Evolutionary conservation across 2,888 invertebrate species (phyloP), one percentile per base, ranked within the genome.

Genomic region (Acronicta alni): DNA sequence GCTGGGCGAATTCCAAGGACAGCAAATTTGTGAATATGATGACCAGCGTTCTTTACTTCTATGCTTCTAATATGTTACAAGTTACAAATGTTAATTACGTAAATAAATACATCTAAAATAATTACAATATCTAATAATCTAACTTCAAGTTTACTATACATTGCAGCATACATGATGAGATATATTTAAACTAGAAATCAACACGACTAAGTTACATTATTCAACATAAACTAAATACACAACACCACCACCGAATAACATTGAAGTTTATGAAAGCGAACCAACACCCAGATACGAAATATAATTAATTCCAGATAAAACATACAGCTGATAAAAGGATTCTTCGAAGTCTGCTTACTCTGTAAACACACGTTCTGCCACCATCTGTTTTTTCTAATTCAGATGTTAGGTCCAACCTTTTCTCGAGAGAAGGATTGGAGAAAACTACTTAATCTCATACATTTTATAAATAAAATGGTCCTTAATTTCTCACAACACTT

Each of bases 241-340:
- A 51, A 57, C 39, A 70, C 73, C 75, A 68, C 46, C 75, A 69
- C 69, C 56, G 57, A 51, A 58, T 41, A 52, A 63, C 46, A 69
- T 39, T 43, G n/a, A 35, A 51, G 23, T 47, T 46, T 23, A 54
- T n/a, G 20, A 69, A 55, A 74, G 69, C 56, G 38, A 53, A 59
- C 68, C 67, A 68, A 59, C 67, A 72, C 67, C 72, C 52, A 58
- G 39, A 54, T 43, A 53, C 49, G 41, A 67, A 59, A 72, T 55
- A 51, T 10, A 48, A 47, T 37, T 10, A 48, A 47, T 37, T 41
- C 65, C 53, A 57, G 32, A 57, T 39, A 57, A 71, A 60, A 56
- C 15, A 60, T 42, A 60, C 37, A 48, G 53, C 51, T 18, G 15
- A 55, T 26, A 44, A 20, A 41, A 9, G 1, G 37, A 45, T n/a